Conservation (phyloP, 2,113 vertebrate genomes). For the Cochlearius cochlearius region DNA sequence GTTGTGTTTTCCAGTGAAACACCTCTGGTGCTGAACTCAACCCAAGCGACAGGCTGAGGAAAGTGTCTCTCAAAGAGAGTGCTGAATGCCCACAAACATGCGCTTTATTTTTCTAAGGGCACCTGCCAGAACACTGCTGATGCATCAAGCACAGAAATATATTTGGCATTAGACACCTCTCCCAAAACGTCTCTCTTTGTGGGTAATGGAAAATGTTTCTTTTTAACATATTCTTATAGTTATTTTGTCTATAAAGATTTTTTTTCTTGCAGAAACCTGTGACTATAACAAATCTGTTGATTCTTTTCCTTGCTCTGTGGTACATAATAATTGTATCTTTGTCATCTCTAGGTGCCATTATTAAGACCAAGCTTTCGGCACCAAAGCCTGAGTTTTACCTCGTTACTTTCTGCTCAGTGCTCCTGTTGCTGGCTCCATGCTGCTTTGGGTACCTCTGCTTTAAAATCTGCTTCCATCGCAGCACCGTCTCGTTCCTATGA, state of each 20-base stretch:
- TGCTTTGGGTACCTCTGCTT: neutral
- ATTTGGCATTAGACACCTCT: neutral
- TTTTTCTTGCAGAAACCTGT: neutral
- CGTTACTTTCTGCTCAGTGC: neutral
- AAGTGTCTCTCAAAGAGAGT: neutral
- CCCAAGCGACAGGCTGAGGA: slow-evolving; percentile 12
- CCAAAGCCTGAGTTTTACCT: neutral
- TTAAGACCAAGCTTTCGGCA: neutral
- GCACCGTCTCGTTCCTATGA: neutral
- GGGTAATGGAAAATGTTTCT: neutral
- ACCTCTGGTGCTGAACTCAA: slow-evolving; percentile 1
- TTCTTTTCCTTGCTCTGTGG: neutral
- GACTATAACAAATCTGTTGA: neutral
- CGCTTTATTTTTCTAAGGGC: slow-evolving; percentile 3
- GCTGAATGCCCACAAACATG: slow-evolving; percentile 20
- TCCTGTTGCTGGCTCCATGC: neutral
- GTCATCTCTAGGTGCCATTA: neutral
- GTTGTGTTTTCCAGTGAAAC: slow-evolving; percentile 39
- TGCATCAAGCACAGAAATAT: neutral
- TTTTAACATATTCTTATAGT: neutral
- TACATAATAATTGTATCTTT: neutral
- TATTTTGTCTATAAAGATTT: neutral
- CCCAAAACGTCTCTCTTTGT: neutral
- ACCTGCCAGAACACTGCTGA: slow-evolving; percentile 16
- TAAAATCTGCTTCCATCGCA: neutral